These are phyloP conservation scores for Psilopogon haemacephalus DNA, from an alignment of 2,113 vertebrate genomes.

Conservation along the genomic window DNA sequence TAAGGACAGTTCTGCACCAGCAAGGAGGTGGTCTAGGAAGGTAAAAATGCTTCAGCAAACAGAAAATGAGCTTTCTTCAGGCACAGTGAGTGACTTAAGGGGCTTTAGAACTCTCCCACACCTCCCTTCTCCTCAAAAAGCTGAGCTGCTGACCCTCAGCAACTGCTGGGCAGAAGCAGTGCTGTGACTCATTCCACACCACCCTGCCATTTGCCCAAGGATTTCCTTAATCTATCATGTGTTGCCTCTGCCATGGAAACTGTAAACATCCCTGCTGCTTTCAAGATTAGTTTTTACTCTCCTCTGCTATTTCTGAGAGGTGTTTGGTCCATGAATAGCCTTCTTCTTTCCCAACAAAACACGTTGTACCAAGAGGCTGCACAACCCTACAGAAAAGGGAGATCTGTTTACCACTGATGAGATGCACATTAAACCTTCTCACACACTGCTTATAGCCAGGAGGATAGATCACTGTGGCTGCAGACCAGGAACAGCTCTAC, in stretches of 20 bases:
- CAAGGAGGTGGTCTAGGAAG: not conserved
- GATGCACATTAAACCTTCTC: not conserved
- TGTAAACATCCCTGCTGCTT: not conserved
- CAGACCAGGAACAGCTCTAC: not conserved
- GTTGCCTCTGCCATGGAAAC: not conserved
- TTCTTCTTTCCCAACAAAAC: not conserved
- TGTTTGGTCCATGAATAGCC: not conserved
- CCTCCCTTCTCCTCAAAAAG: not conserved
- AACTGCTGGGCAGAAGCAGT: not conserved
- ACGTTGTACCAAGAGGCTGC: not conserved
- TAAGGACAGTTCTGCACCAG: not conserved
- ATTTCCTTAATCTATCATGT: not conserved
- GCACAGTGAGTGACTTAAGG: not conserved
- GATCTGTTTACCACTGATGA: not conserved
- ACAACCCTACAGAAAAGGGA: not conserved
- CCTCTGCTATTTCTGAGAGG: not conserved
- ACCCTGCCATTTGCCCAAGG: not conserved
- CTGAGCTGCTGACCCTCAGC: not conserved
- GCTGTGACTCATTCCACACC: not conserved
- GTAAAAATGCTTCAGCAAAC: not conserved
- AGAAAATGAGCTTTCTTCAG: not conserved
- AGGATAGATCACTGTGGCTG: not conserved
- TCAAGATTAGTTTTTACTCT: conserved; percentile 6
- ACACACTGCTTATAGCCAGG: not conserved
- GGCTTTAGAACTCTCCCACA: not conserved